A percentile compares a stretch with the other conserved stretches of the same genome.
Conservation (phyloP, 30 jellyfish, hydroid and myxozoan species). For the Aurelia aurita region DNA sequence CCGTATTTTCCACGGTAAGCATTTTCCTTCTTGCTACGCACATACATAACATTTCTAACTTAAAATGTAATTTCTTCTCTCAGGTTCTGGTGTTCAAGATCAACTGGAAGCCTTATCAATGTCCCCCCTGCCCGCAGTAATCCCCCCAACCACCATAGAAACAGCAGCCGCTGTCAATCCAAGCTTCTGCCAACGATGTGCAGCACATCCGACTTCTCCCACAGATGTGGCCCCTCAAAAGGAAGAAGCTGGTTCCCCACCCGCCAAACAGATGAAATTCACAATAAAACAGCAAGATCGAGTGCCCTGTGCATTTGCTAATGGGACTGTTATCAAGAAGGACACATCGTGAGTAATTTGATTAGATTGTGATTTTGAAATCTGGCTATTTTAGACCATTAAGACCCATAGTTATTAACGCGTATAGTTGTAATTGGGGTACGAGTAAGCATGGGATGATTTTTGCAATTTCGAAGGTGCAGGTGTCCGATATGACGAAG, state of each 20-base stretch:
- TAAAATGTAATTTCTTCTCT: not conserved
- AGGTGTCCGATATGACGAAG: too few relatives aligned
- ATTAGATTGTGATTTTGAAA: too few relatives aligned
- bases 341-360: slow-evolving; percentile 18
- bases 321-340: slow-evolving; percentile 30
- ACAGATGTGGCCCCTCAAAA: not conserved
- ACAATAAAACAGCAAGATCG: slow-evolving; percentile 46
- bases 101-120: slow-evolving; percentile 88
- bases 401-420: too few relatives aligned
- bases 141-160: slow-evolving; percentile 37
- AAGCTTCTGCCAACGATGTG: slow-evolving; percentile 37
- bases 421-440: too few relatives aligned
- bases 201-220: not conserved
- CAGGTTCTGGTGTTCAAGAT: slow-evolving; percentile 99
- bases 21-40: not conserved
- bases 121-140: slow-evolving; percentile 57
- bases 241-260: slow-evolving; percentile 44
- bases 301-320: slow-evolving; percentile 19
- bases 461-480: too few relatives aligned
- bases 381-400: too few relatives aligned
- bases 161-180: slow-evolving; percentile 35
- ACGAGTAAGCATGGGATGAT: too few relatives aligned
- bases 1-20: too few relatives aligned
- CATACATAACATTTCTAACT: not conserved
- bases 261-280: slow-evolving; percentile 51